Conservation (phyloP, 2,113 vertebrate species). For the Eurystomus gularis region DNA sequence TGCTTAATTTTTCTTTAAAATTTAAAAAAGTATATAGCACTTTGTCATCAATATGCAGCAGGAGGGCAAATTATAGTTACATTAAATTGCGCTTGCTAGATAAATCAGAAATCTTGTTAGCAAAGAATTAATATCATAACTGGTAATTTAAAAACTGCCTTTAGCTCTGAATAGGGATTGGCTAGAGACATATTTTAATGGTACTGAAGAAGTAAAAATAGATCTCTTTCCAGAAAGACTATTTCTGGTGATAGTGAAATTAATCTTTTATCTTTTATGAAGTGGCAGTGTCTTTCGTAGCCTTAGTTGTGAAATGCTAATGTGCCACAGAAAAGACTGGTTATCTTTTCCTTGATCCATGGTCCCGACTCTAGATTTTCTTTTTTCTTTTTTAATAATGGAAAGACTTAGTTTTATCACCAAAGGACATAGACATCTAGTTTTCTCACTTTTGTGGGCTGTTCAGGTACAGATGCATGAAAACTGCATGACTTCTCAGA, state of each 20-base stretch:
- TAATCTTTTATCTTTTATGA: background rate
- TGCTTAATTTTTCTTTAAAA: constrained; percentile 60
- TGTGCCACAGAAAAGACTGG: background rate
- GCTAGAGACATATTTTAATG: constrained; percentile 54
- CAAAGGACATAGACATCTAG: background rate
- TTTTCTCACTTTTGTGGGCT: background rate
- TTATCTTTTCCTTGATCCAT: background rate
- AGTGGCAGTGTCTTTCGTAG: background rate
- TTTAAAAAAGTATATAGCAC: constrained; percentile 43
- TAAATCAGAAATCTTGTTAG: constrained; percentile 74
- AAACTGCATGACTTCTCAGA: background rate
- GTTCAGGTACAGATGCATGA: background rate
- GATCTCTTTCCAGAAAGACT: constrained; percentile 44
- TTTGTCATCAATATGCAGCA: constrained; percentile 68
- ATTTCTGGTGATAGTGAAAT: constrained; percentile 39
- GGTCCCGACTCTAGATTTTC: background rate
- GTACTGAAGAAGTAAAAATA: constrained; percentile 61
- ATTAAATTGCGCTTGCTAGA: constrained; percentile 54
- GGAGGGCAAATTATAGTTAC: constrained; percentile 52
- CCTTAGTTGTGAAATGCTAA: background rate
- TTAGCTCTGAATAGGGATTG: constrained; percentile 65
- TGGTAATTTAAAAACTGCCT: constrained; percentile 71
- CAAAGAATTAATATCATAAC: constrained; percentile 59
- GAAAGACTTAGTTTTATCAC: background rate
- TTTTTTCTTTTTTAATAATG: background rate